Evolutionary conservation across 2,797 vertebrate genomes (phyloP).

Genomic region (Phyllotis vaccarum): DNA sequence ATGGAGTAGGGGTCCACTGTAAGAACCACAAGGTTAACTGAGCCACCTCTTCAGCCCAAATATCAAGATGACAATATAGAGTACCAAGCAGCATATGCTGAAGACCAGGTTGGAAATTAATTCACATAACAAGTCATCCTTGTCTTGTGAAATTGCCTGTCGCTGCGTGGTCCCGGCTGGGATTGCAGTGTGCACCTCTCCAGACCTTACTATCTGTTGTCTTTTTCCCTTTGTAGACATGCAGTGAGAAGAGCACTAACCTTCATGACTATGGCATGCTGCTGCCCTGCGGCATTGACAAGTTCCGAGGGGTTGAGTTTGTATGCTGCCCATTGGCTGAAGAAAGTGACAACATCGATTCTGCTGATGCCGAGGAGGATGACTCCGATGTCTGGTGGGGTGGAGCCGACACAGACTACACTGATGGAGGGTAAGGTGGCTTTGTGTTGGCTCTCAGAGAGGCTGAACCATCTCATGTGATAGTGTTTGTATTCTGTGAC

Average conservation of each 20-base stretch:
- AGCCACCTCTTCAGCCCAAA: background rate
- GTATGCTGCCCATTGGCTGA: slow-evolving; percentile 94
- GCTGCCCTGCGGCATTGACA: slow-evolving; percentile 97
- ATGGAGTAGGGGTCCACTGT: background rate
- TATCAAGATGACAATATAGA: background rate
- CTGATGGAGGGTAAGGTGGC: slow-evolving; percentile 92
- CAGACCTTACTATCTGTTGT: background rate
- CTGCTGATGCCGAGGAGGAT: slow-evolving; percentile 92
- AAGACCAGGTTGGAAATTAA: background rate
- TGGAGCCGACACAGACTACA: slow-evolving; percentile 94
- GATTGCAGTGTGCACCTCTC: rapidly evolving
- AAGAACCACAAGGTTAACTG: background rate
- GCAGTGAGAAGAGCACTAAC: slow-evolving; percentile 96
- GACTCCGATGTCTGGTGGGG: slow-evolving; percentile 99
- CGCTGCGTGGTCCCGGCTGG: rapidly evolving
- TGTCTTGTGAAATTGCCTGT: background rate
- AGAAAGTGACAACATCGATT: slow-evolving; percentile 93
- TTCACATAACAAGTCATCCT: background rate
- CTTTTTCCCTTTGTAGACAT: slow-evolving; percentile 88
- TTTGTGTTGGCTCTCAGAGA: rapidly evolving
- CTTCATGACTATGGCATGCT: slow-evolving; percentile 98
- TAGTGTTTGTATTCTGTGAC: background rate
- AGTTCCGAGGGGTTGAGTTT: slow-evolving; percentile 98
- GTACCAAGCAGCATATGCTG: background rate
- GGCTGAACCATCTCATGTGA: rapidly evolving